These are phyloP conservation scores for Oreocharis arfaki DNA, from an alignment of 2,113 vertebrate genomes.

Conservation along the genomic window DNA sequence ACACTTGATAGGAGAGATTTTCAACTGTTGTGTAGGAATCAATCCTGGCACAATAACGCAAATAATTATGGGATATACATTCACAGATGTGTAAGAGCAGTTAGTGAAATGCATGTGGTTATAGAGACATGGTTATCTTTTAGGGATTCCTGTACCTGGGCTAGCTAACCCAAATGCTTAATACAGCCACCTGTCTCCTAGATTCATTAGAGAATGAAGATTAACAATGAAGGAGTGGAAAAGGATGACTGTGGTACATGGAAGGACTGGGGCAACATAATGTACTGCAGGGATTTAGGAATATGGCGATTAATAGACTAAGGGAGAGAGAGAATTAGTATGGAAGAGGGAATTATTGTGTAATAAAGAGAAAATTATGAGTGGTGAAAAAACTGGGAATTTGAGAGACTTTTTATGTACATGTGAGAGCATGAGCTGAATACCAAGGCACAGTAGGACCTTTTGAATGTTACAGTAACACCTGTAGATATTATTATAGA, in stretches of 20 bases:
- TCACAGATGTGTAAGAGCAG: background rate
- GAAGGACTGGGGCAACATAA: background rate
- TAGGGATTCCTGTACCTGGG: background rate
- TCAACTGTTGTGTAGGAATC: background rate
- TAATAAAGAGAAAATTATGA: background rate
- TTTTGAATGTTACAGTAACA: background rate
- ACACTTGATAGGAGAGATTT: background rate
- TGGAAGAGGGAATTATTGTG: background rate
- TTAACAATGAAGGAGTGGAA: background rate
- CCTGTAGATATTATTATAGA: background rate
- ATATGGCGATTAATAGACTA: background rate
- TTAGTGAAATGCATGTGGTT: background rate
- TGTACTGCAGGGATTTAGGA: background rate
- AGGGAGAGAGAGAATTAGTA: background rate
- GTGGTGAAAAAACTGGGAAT: background rate
- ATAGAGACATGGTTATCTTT: background rate
- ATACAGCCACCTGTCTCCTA: background rate
- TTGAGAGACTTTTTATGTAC: background rate
- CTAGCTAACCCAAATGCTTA: background rate
- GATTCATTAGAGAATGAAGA: background rate
- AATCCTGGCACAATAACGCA: background rate
- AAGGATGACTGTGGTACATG: background rate
- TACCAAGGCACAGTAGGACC: background rate
- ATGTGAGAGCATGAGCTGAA: background rate
- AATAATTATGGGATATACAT: background rate